Percentiles rank a stretch among this genome's conserved stretches.
These are phyloP conservation scores for Pungitius pungitius DNA, from an alignment of 2,113 vertebrate species.

Conservation along the genomic window DNA sequence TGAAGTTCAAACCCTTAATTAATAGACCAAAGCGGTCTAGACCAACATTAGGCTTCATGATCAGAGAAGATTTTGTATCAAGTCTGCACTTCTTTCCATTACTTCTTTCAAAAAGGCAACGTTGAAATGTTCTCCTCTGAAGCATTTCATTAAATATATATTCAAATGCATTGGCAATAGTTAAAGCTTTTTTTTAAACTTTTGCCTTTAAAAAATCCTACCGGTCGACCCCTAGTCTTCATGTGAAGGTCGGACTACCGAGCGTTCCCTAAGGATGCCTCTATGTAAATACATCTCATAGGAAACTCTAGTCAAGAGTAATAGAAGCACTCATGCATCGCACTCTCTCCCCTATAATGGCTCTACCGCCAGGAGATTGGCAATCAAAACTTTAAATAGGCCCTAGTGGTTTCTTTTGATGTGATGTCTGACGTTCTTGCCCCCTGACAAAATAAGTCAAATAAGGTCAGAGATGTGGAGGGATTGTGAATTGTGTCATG, in stretches of 20 bases:
- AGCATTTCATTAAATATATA: background rate
- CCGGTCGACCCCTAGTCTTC: background rate
- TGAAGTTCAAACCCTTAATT: background rate
- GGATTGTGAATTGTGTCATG: no score
- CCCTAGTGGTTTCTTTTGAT: conserved; percentile 9
- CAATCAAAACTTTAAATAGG: conserved; percentile 56
- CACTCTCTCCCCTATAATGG: conserved; percentile 23
- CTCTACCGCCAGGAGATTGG: conserved; percentile 31
- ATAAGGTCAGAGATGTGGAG: conserved; percentile 4
- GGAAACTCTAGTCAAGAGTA: conserved; percentile 50
- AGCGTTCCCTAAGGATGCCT: conserved; percentile 9
- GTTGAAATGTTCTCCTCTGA: background rate
- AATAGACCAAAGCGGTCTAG: background rate
- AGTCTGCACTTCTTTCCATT: background rate
- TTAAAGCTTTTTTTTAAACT: background rate
- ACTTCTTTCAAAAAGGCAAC: background rate
- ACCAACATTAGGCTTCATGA: background rate
- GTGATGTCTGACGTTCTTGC: background rate
- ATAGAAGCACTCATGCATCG: conserved; percentile 37
- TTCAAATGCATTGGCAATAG: background rate
- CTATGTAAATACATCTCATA: conserved; percentile 51
- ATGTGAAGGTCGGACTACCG: conserved; percentile 47
- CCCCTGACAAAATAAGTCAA: conserved; percentile 11
- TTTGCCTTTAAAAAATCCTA: background rate
- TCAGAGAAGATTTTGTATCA: background rate